These are phyloP conservation scores for Ctena decussata DNA, from an alignment of 2,888 invertebrate genomes.

Conservation along the genomic window DNA sequence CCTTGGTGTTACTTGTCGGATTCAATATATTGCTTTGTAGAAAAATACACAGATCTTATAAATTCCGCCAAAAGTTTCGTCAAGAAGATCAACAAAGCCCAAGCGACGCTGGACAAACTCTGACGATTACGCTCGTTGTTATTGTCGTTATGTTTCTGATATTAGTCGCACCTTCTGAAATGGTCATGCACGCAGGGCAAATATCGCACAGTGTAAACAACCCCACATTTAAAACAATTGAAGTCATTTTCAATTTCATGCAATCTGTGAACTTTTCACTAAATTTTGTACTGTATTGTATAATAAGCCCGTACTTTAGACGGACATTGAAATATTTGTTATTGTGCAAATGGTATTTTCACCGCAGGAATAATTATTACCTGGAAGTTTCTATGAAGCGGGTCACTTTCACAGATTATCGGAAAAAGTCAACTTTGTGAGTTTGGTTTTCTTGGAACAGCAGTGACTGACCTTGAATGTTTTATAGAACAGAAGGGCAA, in stretches of 20 bases:
- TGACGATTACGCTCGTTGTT: slow-evolving; percentile 83
- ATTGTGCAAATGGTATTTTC: slow-evolving; percentile 71
- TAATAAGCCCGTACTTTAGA: slow-evolving; percentile 93
- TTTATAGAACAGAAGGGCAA: too few relatives aligned
- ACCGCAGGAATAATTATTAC: slow-evolving; percentile 58
- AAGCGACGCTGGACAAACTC: slow-evolving; percentile 78
- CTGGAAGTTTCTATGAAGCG: slow-evolving; percentile 65
- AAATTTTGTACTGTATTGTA: slow-evolving; percentile 93
- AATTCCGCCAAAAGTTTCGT: slow-evolving; percentile 77
- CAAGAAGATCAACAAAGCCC: slow-evolving; percentile 59
- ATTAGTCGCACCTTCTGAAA: slow-evolving; percentile 84
- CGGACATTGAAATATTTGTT: slow-evolving; percentile 88
- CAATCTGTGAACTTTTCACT: slow-evolving; percentile 93
- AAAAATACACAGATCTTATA: slow-evolving; percentile 82
- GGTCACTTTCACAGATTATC: slow-evolving; percentile 63
- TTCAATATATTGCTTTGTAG: slow-evolving; percentile 83
- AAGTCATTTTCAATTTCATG: slow-evolving; percentile 90
- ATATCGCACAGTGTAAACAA: slow-evolving; percentile 73
- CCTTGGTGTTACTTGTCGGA: slow-evolving; percentile 80
- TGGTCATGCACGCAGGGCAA: slow-evolving; percentile 77
- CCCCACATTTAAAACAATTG: slow-evolving; percentile 80
- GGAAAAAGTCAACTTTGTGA: slow-evolving; percentile 17
- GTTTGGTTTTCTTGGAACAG: too few relatives aligned
- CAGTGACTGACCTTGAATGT: too few relatives aligned
- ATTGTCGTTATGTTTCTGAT: slow-evolving; percentile 85